These are phyloP conservation scores for Pseudotriccus pelzelni DNA, from an alignment of 2,797 vertebrate species.

Conservation along the genomic window DNA sequence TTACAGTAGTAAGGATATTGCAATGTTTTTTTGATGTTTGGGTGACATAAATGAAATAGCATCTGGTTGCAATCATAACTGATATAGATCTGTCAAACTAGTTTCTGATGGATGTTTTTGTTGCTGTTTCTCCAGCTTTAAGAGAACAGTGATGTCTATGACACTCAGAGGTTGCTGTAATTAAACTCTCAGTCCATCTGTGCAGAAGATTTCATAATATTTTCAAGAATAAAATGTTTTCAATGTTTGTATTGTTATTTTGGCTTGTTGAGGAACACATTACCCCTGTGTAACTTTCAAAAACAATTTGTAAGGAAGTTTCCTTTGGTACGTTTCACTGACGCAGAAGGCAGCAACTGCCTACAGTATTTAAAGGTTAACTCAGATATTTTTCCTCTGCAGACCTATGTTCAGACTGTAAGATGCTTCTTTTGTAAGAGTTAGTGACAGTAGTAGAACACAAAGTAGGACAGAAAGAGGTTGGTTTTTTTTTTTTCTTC, in stretches of 20 bases:
- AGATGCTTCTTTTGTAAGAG: background rate
- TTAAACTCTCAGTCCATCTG: slow-evolving; percentile 74
- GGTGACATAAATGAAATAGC: slow-evolving; percentile 24
- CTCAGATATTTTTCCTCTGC: background rate
- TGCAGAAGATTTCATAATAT: slow-evolving; percentile 60
- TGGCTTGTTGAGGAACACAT: slow-evolving; percentile 44
- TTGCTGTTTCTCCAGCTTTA: slow-evolving; percentile 49
- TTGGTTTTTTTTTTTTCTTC: background rate
- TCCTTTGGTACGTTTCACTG: slow-evolving; percentile 13
- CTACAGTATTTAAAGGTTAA: slow-evolving; percentile 30
- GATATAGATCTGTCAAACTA: slow-evolving; percentile 14
- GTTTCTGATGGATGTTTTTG: slow-evolving; percentile 53
- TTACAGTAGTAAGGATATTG: background rate
- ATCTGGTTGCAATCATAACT: slow-evolving; percentile 38
- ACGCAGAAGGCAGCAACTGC: slow-evolving; percentile 1
- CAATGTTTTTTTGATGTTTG: background rate
- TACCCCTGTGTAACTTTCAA: slow-evolving; percentile 41
- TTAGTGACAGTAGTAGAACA: background rate
- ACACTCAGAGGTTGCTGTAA: slow-evolving; percentile 57
- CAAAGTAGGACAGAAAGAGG: background rate
- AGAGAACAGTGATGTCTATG: slow-evolving; percentile 13
- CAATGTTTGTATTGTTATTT: slow-evolving; percentile 57
- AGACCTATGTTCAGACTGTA: background rate
- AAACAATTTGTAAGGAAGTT: slow-evolving; percentile 1
- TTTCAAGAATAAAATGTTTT: slow-evolving; percentile 65